Evolutionary conservation across 2,888 invertebrate genomes (phyloP).

Genomic region (Furcula furcula): DNA sequence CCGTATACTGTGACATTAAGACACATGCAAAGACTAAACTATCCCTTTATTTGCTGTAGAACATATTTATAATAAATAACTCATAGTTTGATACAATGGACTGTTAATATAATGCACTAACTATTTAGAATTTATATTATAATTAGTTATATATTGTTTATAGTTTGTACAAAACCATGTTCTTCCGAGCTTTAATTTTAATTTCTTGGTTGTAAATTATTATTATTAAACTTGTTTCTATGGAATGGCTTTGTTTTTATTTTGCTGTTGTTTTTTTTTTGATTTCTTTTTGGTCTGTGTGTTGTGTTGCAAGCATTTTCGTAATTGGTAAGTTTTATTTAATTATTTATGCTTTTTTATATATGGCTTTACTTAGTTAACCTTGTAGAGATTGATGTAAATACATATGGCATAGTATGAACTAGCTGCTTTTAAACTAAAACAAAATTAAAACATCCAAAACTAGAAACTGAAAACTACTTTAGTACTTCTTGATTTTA

Average conservation of each 20-base stretch:
- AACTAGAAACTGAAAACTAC: neutral
- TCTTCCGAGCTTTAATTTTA: slow-evolving; percentile 80
- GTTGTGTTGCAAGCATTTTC: slow-evolving; percentile 54
- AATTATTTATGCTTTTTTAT: slow-evolving; percentile 33
- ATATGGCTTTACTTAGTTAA: slow-evolving; percentile 19
- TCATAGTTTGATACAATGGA: slow-evolving; percentile 37
- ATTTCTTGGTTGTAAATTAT: slow-evolving; percentile 78
- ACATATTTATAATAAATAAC: slow-evolving; percentile 31
- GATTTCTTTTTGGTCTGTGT: slow-evolving; percentile 53
- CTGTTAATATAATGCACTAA: slow-evolving; percentile 44
- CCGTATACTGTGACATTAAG: too few species aligned
- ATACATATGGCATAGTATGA: slow-evolving; percentile 8
- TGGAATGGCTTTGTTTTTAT: slow-evolving; percentile 76
- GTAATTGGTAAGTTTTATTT: slow-evolving; percentile 58
- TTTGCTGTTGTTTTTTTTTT: slow-evolving; percentile 57
- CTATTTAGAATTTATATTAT: slow-evolving; percentile 30
- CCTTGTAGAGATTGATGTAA: slow-evolving; percentile 15
- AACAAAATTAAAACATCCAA: slow-evolving; percentile 4
- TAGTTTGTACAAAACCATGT: slow-evolving; percentile 71
- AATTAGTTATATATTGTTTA: slow-evolving; percentile 30
- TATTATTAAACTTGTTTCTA: slow-evolving; percentile 75
- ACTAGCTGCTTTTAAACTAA: slow-evolving; percentile 23
- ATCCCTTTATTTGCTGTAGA: slow-evolving; percentile 20
- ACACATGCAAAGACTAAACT: slow-evolving; percentile 13
- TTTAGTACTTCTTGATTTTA: neutral